These are phyloP conservation scores for Vanessa cardui DNA, from an alignment of 2,888 invertebrate genomes.

Conservation along the genomic window DNA sequence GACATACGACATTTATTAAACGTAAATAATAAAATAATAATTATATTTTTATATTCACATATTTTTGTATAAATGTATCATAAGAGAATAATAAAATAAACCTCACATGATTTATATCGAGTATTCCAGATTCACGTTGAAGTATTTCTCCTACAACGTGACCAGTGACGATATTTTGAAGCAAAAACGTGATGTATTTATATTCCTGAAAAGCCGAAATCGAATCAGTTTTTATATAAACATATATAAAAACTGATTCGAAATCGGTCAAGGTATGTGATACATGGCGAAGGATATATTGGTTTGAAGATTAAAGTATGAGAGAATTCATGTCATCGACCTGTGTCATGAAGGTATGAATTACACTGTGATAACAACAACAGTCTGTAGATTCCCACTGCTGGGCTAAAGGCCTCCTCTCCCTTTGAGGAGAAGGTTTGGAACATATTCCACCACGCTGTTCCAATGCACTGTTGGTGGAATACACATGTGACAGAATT, in stretches of 20 bases:
- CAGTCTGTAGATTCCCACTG: too few species aligned
- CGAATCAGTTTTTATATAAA: conserved; percentile 4
- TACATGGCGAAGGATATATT: not conserved
- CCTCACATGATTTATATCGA: conserved; percentile 41
- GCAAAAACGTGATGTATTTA: conserved; percentile 38
- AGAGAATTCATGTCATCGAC: not conserved
- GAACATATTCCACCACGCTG: too few species aligned
- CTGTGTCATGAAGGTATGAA: too few species aligned
- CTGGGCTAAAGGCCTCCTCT: too few species aligned
- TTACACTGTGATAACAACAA: too few species aligned
- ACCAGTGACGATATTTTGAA: conserved; percentile 42
- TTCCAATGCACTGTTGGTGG: too few species aligned
- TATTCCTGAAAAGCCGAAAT: conserved; percentile 7
- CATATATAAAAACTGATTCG: conserved; percentile 2
- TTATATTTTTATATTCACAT: not conserved
- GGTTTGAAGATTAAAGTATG: not conserved
- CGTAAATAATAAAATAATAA: not conserved
- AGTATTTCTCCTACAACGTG: conserved; percentile 49
- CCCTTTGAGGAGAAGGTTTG: too few species aligned
- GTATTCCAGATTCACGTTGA: conserved; percentile 51
- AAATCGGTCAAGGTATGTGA: not conserved
- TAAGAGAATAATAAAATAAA: conserved; percentile 2
- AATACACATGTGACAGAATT: too few species aligned
- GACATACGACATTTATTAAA: too few species aligned
- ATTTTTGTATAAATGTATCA: conserved; percentile 6